Base-by-base conservation (phyloP, 2,797 vertebrate genomes). In the Hozukius guyotensis region DNA sequence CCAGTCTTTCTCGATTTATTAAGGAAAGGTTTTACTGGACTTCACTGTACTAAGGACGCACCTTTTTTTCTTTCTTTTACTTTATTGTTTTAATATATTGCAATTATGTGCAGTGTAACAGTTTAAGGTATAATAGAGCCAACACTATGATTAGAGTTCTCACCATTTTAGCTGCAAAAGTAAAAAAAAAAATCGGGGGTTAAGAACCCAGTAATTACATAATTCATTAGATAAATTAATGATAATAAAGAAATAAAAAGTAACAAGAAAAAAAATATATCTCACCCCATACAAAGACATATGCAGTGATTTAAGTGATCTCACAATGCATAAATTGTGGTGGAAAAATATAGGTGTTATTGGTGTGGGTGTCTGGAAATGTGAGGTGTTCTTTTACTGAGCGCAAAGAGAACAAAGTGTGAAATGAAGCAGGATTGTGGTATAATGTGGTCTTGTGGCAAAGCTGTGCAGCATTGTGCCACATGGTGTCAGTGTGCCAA, bases 401-500 rank as follows among this genome's bases (percentile, higher is more conserved):
- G 10, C 2, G 8, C 52, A 32, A 38, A 9, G 8, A 20, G 13
- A 64, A 36, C 16, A 38, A 8, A 42, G 32, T 60, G 6, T 18
- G 12, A 57, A 56, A 69, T 55, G n/a, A 71, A 67, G 38, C 24
- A 53, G 20, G 36, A 5, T 2, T 59, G n/a, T 25, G 9, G 31
- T 38, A 5, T 18, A 24, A 31, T 20, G 38, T 36, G 22, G 0
- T 62, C 3, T 16, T 0, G 16, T 32, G 24, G 56, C 14, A 53
- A 22, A 69, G 57, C 49, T 66, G 20, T 88, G 36, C 24, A 62
- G 22, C 31, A 36, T 75, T 25, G 64, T 53, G 36, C 91, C 93
- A 93, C 90, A 85, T 31, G 92, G 88, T 92, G 93, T 85, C 89
- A 88, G 81, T 89, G 52, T 88, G 71, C 38, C 32, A 72, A 71